Conservation (phyloP, 2,888 invertebrate genomes). For the Branchipolynoe longqiensis region DNA sequence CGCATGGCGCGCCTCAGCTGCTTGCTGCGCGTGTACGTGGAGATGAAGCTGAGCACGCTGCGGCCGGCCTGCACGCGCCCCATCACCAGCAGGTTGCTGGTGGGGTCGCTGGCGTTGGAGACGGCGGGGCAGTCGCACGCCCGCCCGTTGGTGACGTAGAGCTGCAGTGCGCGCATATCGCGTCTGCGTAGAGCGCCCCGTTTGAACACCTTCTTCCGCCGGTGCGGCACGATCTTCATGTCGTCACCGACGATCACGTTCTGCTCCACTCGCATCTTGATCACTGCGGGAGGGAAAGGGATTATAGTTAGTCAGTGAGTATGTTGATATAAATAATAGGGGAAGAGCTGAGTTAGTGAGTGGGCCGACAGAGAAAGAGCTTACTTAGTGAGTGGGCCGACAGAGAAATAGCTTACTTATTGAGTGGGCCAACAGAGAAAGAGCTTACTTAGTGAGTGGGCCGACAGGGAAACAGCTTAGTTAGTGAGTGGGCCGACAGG, state of each 20-base stretch:
- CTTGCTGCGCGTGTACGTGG: constrained; percentile 21
- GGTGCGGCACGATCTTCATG: constrained; percentile 10
- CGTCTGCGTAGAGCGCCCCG: neutral
- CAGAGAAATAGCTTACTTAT: too few species aligned
- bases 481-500: too few species aligned
- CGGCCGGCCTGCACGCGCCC: constrained; percentile 36
- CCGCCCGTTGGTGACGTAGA: constrained; percentile 36
- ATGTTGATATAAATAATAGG: too few species aligned
- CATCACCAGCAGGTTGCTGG: constrained; percentile 40
- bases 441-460: too few species aligned
- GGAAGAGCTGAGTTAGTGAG: too few species aligned
- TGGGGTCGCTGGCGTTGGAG: neutral
- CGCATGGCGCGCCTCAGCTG: constrained; percentile 36
- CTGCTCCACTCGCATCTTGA: constrained; percentile 3
- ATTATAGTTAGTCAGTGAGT: too few species aligned
- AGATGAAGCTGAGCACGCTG: constrained; percentile 1
- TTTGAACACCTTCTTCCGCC: constrained; percentile 19
- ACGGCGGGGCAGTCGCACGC: constrained; percentile 8
- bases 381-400: too few species aligned
- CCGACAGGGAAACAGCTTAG: too few species aligned
- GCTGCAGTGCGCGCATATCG: neutral
- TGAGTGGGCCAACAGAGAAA: too few species aligned
- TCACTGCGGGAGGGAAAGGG: neutral
- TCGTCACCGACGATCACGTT: constrained; percentile 11
- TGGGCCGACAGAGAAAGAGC: too few species aligned